Evolutionary conservation across 2,113 vertebrate species (phyloP).

Genomic region (Telmatochromis brachygnathus): DNA sequence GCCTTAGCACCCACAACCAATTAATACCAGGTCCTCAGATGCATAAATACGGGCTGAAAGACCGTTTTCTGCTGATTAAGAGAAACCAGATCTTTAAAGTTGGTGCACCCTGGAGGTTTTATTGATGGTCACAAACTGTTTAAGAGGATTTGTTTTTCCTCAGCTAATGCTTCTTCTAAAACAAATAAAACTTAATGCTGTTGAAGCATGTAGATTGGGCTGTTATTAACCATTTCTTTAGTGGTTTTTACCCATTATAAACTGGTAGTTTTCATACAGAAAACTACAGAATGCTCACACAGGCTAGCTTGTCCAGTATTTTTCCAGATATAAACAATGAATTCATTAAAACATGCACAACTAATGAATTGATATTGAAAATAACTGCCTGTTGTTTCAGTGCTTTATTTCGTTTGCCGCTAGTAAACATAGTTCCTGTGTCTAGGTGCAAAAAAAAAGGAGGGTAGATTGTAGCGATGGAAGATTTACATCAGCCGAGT

Average conservation of each 20-base stretch:
- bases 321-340: neutral
- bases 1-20: neutral
- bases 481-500: slow-evolving; percentile 1
- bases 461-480: neutral
- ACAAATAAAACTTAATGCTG: neutral
- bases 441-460: neutral
- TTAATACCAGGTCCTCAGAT: neutral
- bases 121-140: neutral
- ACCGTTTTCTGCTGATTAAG: neutral
- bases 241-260: neutral
- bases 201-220: neutral
- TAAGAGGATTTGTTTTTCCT: neutral
- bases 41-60: neutral
- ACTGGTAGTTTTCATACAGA: neutral
- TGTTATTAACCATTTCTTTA: neutral
- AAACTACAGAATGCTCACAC: neutral
- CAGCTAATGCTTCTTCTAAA: neutral
- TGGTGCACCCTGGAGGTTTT: neutral
- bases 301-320: neutral
- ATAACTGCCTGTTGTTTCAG: neutral
- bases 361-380: neutral
- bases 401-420: neutral
- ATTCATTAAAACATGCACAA: neutral
- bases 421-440: neutral
- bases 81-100: neutral